Base-by-base conservation (phyloP, 2,797 vertebrate genomes). In the Masticophis lateralis region DNA sequence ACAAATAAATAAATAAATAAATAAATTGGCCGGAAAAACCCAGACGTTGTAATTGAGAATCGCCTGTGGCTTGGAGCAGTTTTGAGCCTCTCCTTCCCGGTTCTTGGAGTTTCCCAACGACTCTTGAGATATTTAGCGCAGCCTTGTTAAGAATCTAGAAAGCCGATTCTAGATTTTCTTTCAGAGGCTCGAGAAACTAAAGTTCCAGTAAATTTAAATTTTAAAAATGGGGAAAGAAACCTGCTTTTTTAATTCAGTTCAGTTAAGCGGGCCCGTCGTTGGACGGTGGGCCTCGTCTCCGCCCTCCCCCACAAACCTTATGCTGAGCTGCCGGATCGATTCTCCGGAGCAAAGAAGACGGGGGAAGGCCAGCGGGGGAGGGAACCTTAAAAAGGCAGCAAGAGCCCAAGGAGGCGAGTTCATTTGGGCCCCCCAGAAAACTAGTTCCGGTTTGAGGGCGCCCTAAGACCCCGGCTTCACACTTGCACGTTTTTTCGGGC, bases 231-330 rank as follows among this genome's bases (percentile, higher is more conserved):
- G 5, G 6, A 7, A 47, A 47, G 51, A 56, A 89, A 57, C 1
- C 25, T 11, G 22, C 16, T 11, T 47, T 43, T 79, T 79, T 79
- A 10, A 79, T 43, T 79, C 57, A 55, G 20, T 22, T 22, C 51
- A 9, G 1, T 37, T 47, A 11, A 0, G 37, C 56, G 0, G 8
- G 37, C 37, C 37, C 16, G 2, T 55, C 28, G 6, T 32, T 56
- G 8, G 32, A 56, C 10, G 1, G 86, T 5, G 9, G 16, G 18
- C 7, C 32, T 43, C 32, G 37, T 37, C 37, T 43, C 69, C 18
- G 9, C 74, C 37, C 3, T 2, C 3, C 3, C 16, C 6, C 5
- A 0, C 5, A 1, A 1, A 4, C 4, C 47, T 27, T 28, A 2
- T 25, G 5, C n/a, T 0, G 43, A 43, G 43, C 20, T n/a, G 32